These are phyloP conservation scores for Eucera pruinosa DNA, from an alignment of 2,888 invertebrate genomes.

Conservation along the genomic window DNA sequence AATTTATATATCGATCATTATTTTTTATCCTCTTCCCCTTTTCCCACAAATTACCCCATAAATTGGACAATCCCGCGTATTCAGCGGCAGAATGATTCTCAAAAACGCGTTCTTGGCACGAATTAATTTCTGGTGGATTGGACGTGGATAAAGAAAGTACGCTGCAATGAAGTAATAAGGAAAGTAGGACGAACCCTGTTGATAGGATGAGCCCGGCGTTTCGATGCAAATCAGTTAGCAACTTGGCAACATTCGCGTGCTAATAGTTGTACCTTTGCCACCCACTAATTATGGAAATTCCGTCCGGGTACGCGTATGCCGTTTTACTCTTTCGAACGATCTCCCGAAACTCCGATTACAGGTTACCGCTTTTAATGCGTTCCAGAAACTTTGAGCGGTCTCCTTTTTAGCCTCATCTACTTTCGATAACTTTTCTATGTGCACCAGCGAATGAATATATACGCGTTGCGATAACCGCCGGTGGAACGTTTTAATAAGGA, in stretches of 20 bases:
- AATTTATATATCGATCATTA: constrained; percentile 31
- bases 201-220: constrained; percentile 42
- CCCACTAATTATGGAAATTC: constrained; percentile 58
- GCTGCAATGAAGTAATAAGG: constrained; percentile 44
- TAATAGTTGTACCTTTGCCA: constrained; percentile 56
- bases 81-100: neutral
- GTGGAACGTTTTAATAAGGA: constrained; percentile 11
- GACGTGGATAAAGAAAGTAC: constrained; percentile 24
- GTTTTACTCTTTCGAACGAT: constrained; percentile 36
- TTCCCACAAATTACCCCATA: constrained; percentile 20
- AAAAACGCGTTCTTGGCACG: neutral
- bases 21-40: constrained; percentile 8
- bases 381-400: constrained; percentile 15
- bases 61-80: constrained; percentile 17
- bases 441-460: too few species aligned
- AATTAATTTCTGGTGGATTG: constrained; percentile 23
- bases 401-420: neutral
- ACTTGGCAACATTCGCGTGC: constrained; percentile 48
- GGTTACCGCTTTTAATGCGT: constrained; percentile 29
- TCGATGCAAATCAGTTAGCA: constrained; percentile 56
- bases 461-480: neutral
- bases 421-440: neutral
- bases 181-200: constrained; percentile 36
- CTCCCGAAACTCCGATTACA: constrained; percentile 37
- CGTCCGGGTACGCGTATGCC: constrained; percentile 3